Evolutionary conservation across 1,140 invertebrate species (phyloP).

Genomic region (Cryptotermes secundus): DNA sequence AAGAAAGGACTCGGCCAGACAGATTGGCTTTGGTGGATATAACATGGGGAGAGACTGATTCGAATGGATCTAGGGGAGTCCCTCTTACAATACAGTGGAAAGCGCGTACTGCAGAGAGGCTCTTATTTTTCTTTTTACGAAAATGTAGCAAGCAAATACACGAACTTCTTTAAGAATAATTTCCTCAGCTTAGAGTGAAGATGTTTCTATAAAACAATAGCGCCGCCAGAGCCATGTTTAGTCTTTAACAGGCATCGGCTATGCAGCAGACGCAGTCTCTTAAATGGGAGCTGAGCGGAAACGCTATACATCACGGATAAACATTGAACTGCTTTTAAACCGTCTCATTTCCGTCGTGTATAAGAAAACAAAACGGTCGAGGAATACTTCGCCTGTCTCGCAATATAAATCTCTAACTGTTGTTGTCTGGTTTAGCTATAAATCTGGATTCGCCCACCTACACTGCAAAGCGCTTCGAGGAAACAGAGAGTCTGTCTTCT

Average conservation of each 20-base stretch:
- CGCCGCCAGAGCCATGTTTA: background rate
- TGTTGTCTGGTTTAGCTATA: background rate
- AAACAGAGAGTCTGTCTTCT: background rate
- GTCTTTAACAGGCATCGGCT: background rate
- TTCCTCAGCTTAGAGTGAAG: background rate
- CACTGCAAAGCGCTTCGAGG: background rate
- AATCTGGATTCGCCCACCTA: background rate
- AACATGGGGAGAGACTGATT: too few species aligned
- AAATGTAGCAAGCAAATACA: background rate
- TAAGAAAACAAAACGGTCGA: background rate
- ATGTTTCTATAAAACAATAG: background rate
- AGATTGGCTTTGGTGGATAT: too few species aligned
- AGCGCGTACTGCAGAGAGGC: too few species aligned
- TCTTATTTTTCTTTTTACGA: too few species aligned
- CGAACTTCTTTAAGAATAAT: background rate
- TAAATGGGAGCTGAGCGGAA: background rate
- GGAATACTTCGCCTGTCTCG: background rate
- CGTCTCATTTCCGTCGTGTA: conserved; percentile 10
- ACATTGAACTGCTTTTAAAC: conserved; percentile 9
- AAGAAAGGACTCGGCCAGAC: too few species aligned
- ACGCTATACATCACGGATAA: background rate
- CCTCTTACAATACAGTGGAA: too few species aligned
- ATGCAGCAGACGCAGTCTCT: background rate
- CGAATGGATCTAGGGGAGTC: too few species aligned
- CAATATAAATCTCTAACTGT: background rate